Percentiles rank a stretch among this genome's conserved stretches.
These are phyloP conservation scores for Acanthosepion pharaonis DNA, from an alignment of 2,888 invertebrate genomes.

Conservation along the genomic window DNA sequence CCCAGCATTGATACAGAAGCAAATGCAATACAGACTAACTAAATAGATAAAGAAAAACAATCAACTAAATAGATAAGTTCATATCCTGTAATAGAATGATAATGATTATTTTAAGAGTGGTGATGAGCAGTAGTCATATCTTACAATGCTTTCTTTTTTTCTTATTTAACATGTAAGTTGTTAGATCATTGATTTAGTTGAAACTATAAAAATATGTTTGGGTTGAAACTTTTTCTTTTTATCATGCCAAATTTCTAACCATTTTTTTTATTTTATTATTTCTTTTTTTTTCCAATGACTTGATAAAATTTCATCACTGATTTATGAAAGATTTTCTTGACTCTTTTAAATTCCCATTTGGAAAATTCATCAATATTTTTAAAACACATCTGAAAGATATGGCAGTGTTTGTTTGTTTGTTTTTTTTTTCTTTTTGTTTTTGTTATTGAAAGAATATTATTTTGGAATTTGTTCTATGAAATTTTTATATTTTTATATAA, in stretches of 20 bases:
- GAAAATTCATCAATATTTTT: not conserved
- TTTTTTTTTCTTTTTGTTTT: not conserved
- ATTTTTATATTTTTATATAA: not conserved
- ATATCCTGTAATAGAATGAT: not conserved
- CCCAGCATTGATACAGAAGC: not conserved
- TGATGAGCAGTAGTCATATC: not conserved
- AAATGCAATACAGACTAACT: not conserved
- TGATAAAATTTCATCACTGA: not conserved
- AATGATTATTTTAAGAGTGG: not conserved
- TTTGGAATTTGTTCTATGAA: not conserved
- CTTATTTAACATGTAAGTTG: not conserved
- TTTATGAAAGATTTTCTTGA: not conserved
- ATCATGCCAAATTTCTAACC: not conserved
- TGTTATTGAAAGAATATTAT: not conserved
- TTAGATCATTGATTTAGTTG: not conserved
- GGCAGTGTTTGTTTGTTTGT: not conserved
- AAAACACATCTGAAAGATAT: not conserved
- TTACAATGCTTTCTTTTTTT: no score
- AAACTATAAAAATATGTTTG: not conserved
- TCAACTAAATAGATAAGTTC: not conserved
- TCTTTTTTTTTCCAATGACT: not conserved
- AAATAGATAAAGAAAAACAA: not conserved
- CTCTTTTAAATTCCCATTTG: not conserved
- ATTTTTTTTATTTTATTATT: not conserved
- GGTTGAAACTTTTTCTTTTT: conserved; percentile 12